These are phyloP conservation scores for Camponotus vicinus DNA, from an alignment of 1,140 invertebrate species.

Conservation along the genomic window DNA sequence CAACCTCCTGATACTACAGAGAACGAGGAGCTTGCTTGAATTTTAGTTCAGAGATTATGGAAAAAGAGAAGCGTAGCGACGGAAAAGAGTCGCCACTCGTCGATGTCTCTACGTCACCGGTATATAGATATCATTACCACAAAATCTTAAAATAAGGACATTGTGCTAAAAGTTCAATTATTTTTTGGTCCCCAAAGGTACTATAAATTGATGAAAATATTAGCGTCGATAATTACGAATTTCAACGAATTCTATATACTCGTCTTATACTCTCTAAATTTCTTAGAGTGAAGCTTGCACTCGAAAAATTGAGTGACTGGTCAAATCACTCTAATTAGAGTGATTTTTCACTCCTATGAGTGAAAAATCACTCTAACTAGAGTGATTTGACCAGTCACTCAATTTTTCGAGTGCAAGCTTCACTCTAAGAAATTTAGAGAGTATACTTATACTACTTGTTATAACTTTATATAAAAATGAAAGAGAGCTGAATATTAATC, in stretches of 20 bases:
- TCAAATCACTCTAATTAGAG: too few species aligned
- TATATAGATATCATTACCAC: neutral
- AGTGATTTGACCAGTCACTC: too few species aligned
- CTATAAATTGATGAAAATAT: constrained; percentile 7
- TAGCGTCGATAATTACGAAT: constrained; percentile 24
- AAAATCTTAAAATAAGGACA: neutral
- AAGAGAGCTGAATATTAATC: neutral
- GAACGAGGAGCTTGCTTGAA: constrained; percentile 34
- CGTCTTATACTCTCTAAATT: constrained; percentile 29
- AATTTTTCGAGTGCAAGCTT: too few species aligned
- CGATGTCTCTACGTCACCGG: constrained; percentile 60
- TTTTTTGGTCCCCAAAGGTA: neutral
- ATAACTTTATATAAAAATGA: neutral
- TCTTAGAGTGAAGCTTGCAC: too few species aligned
- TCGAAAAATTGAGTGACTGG: too few species aligned
- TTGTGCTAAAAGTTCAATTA: neutral
- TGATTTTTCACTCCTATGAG: too few species aligned
- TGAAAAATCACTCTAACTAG: too few species aligned
- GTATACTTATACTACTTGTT: neutral
- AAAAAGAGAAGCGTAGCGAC: constrained; percentile 23
- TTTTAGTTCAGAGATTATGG: constrained; percentile 45
- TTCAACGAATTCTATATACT: neutral
- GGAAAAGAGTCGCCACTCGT: constrained; percentile 45
- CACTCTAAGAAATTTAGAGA: too few species aligned
- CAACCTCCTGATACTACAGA: constrained; percentile 38